Percentiles rank a stretch among this genome's conserved stretches.
These are phyloP conservation scores for Colostygia pectinataria DNA, from an alignment of 2,888 invertebrate species.

Conservation along the genomic window DNA sequence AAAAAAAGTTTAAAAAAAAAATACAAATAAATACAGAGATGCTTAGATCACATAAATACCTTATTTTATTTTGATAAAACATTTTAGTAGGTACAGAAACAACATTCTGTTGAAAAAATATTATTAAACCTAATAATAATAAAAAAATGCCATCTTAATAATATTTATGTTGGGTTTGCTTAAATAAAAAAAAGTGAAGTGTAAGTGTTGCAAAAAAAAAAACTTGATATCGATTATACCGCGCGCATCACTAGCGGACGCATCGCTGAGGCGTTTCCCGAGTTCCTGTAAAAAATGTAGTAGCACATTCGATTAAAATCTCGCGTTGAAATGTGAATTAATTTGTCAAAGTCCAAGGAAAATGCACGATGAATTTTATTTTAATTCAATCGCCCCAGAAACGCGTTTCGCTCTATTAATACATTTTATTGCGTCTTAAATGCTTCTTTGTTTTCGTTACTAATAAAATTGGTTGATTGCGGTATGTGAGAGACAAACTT, in stretches of 20 bases:
- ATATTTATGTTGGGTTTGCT: too few species aligned
- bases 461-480: constrained; percentile 63
- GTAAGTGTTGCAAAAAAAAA: too few species aligned
- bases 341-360: constrained; percentile 61
- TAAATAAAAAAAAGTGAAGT: too few species aligned
- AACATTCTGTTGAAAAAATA: too few species aligned
- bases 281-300: constrained; percentile 52
- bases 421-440: constrained; percentile 69
- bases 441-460: constrained; percentile 67
- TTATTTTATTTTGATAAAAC: too few species aligned
- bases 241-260: constrained; percentile 50
- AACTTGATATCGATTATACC: constrained; percentile 18
- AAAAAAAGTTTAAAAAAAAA: too few species aligned
- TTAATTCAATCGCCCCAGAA: constrained; percentile 54
- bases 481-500: constrained; percentile 42
- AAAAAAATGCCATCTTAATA: too few species aligned
- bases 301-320: constrained; percentile 66
- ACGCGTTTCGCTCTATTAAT: constrained; percentile 67
- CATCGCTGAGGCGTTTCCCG: constrained; percentile 47
- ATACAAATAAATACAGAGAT: too few species aligned
- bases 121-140: too few species aligned
- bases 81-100: too few species aligned
- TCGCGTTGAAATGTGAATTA: constrained; percentile 62
- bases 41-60: too few species aligned
- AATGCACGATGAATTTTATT: constrained; percentile 44